Percentiles rank a stretch among this genome's conserved stretches.
These are phyloP conservation scores for Microplitis deprimator DNA, from an alignment of 2,888 invertebrate genomes.

Conservation along the genomic window DNA sequence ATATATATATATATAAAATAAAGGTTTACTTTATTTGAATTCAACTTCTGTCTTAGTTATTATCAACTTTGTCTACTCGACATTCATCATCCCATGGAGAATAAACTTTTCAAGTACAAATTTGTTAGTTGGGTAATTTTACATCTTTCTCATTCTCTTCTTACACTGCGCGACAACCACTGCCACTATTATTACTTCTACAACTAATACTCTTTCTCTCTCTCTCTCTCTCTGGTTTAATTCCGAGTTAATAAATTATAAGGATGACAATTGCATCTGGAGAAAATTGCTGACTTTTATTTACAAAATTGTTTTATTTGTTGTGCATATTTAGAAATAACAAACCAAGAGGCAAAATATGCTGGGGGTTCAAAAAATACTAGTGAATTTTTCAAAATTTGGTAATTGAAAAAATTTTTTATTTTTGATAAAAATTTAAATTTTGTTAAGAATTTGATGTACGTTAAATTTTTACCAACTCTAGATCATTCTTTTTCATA, in stretches of 20 bases:
- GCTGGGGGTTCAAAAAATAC: too few species aligned
- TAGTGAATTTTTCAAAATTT: too few species aligned
- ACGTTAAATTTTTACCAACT: too few species aligned
- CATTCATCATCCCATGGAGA: conserved; percentile 20
- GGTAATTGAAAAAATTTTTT: too few species aligned
- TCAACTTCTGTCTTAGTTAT: conserved; percentile 30
- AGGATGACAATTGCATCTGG: background rate
- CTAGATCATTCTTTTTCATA: too few species aligned
- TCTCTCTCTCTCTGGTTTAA: background rate
- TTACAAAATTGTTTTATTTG: too few species aligned
- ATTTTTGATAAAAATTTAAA: too few species aligned
- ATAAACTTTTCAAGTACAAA: conserved; percentile 22
- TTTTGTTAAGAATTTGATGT: too few species aligned
- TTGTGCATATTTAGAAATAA: too few species aligned
- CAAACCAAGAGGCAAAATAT: too few species aligned
- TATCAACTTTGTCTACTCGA: conserved; percentile 12
- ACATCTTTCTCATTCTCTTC: conserved; percentile 2
- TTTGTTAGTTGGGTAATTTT: conserved; percentile 16
- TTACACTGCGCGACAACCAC: background rate
- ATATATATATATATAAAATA: background rate
- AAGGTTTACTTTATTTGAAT: conserved; percentile 22
- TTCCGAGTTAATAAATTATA: background rate
- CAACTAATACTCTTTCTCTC: background rate
- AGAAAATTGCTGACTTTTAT: too few species aligned
- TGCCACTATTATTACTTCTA: background rate